Conservation (phyloP, 2,113 vertebrate species). For the Nestor notabilis region DNA sequence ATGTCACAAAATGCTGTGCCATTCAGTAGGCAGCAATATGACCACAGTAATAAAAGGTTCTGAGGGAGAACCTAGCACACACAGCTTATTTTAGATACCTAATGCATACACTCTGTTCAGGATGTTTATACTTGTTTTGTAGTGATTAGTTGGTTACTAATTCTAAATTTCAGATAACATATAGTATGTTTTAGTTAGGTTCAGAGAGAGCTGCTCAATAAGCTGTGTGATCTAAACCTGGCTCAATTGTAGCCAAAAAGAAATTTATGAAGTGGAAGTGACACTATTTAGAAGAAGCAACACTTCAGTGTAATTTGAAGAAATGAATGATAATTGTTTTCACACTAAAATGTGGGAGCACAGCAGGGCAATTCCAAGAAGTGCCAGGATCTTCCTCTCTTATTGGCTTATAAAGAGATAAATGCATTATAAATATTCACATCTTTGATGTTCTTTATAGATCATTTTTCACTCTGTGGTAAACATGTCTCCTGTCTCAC, state of each 20-base stretch:
- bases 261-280: neutral
- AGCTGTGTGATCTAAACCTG: neutral
- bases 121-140: neutral
- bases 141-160: neutral
- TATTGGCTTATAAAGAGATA: neutral
- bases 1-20: neutral
- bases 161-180: neutral
- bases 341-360: neutral
- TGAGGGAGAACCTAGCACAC: neutral
- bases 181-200: neutral
- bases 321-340: conserved; percentile 29
- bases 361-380: conserved; percentile 10
- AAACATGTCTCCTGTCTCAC: conserved; percentile 1
- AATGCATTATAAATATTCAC: conserved; percentile 28
- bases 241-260: neutral
- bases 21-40: neutral
- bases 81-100: neutral
- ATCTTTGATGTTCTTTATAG: neutral
- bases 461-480: neutral
- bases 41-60: neutral
- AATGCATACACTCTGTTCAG: rapidly evolving
- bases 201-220: neutral
- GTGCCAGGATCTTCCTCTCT: neutral
- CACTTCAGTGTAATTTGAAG: neutral
- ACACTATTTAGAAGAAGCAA: neutral